phyloP scores from a whole-genome alignment of 2,113 vertebrate genomes.

The Salminus brasiliensis region DNA sequence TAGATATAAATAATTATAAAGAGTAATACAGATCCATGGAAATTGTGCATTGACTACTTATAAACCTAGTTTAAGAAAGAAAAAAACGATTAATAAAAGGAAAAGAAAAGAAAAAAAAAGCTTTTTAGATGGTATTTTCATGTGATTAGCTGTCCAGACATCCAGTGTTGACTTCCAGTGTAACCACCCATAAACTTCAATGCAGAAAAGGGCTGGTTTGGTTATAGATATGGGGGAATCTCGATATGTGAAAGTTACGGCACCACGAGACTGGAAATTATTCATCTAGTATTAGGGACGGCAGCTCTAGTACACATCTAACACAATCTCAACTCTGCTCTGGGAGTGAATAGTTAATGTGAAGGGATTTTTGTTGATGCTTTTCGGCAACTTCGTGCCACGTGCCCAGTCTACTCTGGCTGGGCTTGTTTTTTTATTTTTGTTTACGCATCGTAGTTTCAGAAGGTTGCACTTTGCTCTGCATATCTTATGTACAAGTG shows the following conservation, averaged over 20 bases:
- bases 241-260: background rate
- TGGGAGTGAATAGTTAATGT: conserved; percentile 13
- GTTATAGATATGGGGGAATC: conserved; percentile 41
- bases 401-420: background rate
- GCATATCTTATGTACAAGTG: conserved; percentile 6
- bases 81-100: too few species aligned
- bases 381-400: background rate
- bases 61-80: conserved; percentile 32
- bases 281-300: background rate
- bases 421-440: conserved; percentile 9
- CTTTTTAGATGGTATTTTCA: conserved; percentile 54
- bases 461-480: conserved; percentile 1
- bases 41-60: conserved; percentile 30
- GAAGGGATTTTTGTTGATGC: background rate
- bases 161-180: conserved; percentile 54
- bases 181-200: conserved; percentile 60
- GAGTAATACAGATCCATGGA: background rate
- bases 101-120: background rate
- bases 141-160: conserved; percentile 28
- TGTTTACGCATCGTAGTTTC: background rate
- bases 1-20: background rate
- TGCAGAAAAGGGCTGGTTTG: conserved; percentile 75
- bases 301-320: background rate
- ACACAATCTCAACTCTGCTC: background rate
- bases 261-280: background rate